Conservation (phyloP, 1,140 invertebrate species). For the Euglossa dilemma region DNA sequence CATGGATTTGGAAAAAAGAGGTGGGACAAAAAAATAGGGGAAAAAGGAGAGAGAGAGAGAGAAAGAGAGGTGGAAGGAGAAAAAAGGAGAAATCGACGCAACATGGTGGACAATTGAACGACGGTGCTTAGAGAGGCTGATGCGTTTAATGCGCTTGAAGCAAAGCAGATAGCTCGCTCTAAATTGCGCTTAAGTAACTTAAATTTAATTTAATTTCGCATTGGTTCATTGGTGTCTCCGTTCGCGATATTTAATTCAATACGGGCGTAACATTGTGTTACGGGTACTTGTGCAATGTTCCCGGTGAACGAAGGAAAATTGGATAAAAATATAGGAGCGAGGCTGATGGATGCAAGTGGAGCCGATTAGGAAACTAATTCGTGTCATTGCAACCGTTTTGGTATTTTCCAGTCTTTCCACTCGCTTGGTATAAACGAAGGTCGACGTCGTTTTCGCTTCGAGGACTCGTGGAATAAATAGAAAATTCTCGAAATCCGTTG, state of each 20-base stretch:
- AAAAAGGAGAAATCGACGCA: not conserved
- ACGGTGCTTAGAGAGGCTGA: conserved; percentile 38
- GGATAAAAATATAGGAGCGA: conserved; percentile 15
- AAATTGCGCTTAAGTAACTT: conserved; percentile 53
- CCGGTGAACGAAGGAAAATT: conserved; percentile 12
- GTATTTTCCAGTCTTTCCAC: not conserved
- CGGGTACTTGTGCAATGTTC: conserved; percentile 24
- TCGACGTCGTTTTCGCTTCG: too few relatives aligned
- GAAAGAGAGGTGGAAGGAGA: conserved; percentile 16
- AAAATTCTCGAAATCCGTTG: too few relatives aligned
- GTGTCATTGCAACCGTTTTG: too few relatives aligned
- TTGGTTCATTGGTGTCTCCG: conserved; percentile 49
- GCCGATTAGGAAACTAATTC: not conserved
- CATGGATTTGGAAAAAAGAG: not conserved
- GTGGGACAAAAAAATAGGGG: too few relatives aligned
- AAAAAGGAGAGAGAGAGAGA: conserved; percentile 16
- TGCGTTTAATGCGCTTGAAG: conserved; percentile 48
- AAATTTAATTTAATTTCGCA: conserved; percentile 54
- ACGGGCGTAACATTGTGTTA: conserved; percentile 49
- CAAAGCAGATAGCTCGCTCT: conserved; percentile 49
- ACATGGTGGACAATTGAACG: conserved; percentile 39
- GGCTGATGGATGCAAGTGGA: not conserved
- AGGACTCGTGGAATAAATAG: too few relatives aligned
- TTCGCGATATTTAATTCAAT: conserved; percentile 50
- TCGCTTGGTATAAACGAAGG: too few relatives aligned